A percentile compares a stretch with the other conserved stretches of the same genome.
Conservation (phyloP, 2,113 vertebrate genomes). For the Argyrosomus japonicus region DNA sequence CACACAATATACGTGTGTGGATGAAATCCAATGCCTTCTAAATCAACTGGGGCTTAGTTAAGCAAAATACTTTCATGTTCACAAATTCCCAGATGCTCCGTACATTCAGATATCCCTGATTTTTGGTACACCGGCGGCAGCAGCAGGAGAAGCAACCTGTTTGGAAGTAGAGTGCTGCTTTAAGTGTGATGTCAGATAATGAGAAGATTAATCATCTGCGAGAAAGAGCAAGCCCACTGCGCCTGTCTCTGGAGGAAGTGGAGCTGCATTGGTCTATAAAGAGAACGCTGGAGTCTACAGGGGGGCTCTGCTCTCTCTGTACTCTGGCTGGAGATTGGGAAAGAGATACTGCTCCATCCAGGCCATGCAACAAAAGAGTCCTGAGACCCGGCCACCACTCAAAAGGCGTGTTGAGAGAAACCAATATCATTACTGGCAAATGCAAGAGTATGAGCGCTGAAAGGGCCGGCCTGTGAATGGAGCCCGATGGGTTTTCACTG, state of each 20-base stretch:
- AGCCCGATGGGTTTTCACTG: constrained; percentile 51
- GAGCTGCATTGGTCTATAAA: constrained; percentile 64
- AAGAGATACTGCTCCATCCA: constrained; percentile 70
- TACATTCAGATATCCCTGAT: neutral
- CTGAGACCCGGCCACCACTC: constrained; percentile 69
- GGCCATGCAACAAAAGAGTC: constrained; percentile 75
- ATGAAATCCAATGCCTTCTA: constrained; percentile 1
- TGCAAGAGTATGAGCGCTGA: constrained; percentile 64
- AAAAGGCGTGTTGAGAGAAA: constrained; percentile 81
- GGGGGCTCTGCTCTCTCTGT: constrained; percentile 44
- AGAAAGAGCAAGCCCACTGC: constrained; percentile 61
- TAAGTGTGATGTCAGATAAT: constrained; percentile 77
- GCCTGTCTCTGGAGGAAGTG: constrained; percentile 61
- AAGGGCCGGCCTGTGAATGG: constrained; percentile 73
- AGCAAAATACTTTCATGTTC: constrained; percentile 37
- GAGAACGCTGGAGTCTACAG: constrained; percentile 55
- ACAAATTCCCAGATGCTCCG: constrained; percentile 12
- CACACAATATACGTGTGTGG: neutral
- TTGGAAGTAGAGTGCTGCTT: constrained; percentile 57
- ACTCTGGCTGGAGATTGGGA: constrained; percentile 58
- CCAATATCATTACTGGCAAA: constrained; percentile 79
- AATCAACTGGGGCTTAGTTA: constrained; percentile 35
- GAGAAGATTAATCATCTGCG: constrained; percentile 80
- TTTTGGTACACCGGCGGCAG: constrained; percentile 4
- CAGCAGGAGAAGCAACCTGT: constrained; percentile 32